A percentile compares a stretch with the other conserved stretches of the same genome.
Conservation (phyloP, 2,113 vertebrate genomes). For the Panthera uncia region DNA sequence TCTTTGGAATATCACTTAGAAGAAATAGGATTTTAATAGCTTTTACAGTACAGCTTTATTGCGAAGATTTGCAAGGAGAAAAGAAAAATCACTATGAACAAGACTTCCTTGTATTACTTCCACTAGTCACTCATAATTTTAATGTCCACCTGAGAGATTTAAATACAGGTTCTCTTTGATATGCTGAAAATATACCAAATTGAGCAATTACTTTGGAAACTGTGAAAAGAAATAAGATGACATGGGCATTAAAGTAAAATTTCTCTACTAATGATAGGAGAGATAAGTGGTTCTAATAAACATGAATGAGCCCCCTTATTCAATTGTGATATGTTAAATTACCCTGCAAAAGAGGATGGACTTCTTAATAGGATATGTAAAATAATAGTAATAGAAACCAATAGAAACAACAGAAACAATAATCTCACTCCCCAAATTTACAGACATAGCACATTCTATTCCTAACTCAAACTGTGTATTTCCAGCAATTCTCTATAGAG, state of each 20-base stretch:
- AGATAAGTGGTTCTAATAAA: neutral
- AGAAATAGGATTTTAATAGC: neutral
- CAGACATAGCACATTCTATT: neutral
- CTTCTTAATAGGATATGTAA: neutral
- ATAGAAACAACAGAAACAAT: neutral
- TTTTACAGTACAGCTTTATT: neutral
- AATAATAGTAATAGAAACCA: neutral
- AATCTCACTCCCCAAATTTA: neutral
- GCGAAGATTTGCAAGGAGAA: neutral
- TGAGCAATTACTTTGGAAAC: constrained; percentile 30
- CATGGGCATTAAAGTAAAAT: neutral
- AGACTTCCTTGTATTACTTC: neutral
- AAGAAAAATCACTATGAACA: constrained; percentile 10
- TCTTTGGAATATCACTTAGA: neutral
- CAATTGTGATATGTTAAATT: neutral
- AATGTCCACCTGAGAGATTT: neutral
- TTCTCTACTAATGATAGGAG: neutral
- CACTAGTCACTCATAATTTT: neutral
- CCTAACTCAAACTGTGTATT: neutral
- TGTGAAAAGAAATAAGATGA: neutral
- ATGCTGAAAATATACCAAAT: neutral
- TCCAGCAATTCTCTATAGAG: neutral
- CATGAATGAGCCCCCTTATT: neutral
- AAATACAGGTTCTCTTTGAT: neutral
- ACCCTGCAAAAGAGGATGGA: neutral